A percentile compares a stretch with the other conserved stretches of the same genome.
These are phyloP conservation scores for Pachycephala philippinensis DNA, from an alignment of 2,113 vertebrate species.

Conservation along the genomic window DNA sequence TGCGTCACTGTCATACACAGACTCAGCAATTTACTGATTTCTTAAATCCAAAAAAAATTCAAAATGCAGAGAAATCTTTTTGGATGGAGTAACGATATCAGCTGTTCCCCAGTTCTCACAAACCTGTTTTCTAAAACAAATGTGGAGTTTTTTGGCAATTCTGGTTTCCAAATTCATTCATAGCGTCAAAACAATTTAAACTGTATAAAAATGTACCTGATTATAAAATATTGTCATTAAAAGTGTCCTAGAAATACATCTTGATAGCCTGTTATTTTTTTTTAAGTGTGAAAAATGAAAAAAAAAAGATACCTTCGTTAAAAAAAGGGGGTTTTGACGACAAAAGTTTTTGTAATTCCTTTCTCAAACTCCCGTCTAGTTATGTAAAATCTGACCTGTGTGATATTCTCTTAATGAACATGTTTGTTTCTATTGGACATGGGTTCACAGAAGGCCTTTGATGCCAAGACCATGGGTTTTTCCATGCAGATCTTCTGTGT, in stretches of 20 bases:
- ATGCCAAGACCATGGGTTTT: neutral
- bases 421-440: neutral
- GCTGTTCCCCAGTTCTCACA: neutral
- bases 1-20: neutral
- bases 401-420: neutral
- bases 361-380: neutral
- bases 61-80: neutral
- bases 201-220: neutral
- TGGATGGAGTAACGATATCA: neutral
- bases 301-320: neutral
- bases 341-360: neutral
- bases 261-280: neutral
- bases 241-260: neutral
- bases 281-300: neutral
- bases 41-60: neutral
- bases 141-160: neutral
- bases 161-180: neutral
- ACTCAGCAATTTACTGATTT: neutral
- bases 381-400: neutral
- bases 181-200: neutral
- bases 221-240: neutral
- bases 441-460: neutral
- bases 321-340: neutral
- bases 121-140: neutral
- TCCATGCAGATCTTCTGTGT: neutral